Percentiles rank a stretch among this genome's conserved stretches.
These are phyloP conservation scores for Eulimnadia texana DNA, from an alignment of 1,140 invertebrate species.

Conservation along the genomic window DNA sequence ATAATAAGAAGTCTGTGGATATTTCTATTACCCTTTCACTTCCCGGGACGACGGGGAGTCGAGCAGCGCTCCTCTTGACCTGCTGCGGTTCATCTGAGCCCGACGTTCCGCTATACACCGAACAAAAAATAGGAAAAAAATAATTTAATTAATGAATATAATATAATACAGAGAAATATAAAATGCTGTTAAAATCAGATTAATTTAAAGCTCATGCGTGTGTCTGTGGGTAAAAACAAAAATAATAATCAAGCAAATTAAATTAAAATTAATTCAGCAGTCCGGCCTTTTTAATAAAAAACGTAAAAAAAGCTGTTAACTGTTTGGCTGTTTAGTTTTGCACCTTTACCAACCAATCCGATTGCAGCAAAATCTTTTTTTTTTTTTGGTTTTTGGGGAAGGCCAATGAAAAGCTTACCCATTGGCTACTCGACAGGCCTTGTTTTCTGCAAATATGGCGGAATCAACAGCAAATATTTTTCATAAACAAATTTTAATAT, in stretches of 20 bases:
- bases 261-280: neutral
- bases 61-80: constrained; percentile 59
- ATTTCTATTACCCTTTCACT: constrained; percentile 18
- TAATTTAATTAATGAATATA: constrained; percentile 3
- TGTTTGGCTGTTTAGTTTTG: too few species aligned
- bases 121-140: constrained; percentile 22
- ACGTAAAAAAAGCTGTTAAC: too few species aligned
- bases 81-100: constrained; percentile 67
- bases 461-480: neutral
- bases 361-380: too few species aligned
- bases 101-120: constrained; percentile 54
- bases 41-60: constrained; percentile 35
- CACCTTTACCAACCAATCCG: too few species aligned
- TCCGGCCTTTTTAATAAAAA: neutral
- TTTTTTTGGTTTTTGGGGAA: neutral
- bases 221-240: neutral
- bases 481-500: too few species aligned
- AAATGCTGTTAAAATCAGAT: neutral
- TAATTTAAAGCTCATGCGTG: neutral
- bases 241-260: neutral
- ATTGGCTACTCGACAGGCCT: neutral
- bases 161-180: neutral
- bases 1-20: too few species aligned
- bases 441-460: neutral
- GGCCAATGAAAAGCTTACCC: neutral